Base-by-base conservation (phyloP, 2,113 vertebrate genomes). In the Amazona vittata region DNA sequence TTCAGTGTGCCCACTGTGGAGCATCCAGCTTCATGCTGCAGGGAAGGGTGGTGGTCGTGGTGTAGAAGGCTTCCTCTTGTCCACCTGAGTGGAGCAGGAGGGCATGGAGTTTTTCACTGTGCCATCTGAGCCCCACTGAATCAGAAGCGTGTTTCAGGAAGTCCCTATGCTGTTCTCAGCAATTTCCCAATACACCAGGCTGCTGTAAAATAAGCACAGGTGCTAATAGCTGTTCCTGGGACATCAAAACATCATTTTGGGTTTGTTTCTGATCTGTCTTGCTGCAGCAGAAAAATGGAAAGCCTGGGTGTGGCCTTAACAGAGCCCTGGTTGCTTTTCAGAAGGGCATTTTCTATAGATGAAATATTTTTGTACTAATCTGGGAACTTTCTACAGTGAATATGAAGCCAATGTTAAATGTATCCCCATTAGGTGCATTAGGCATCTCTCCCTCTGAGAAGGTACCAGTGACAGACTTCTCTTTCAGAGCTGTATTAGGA, bases 301-400 rank as follows among this genome's bases (percentile, higher is more conserved):
- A 96, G 89, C 94, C 95, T 94, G 88, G 83, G 88, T 96, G 96
- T 96, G 96, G 97, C 97, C 97, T 97, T 97, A 97, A 96, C 96
- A 93, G 95, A 97, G 96, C 97, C 96, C 97, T 96, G 92, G 89
- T 95, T 95, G 91, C 95, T 95, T 95, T 97, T 97, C 95, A 97
- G 97, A 97, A 97, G 97, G 97, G 97, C 96, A 95, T 97, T 97
- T 97, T 97, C 93, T 97, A 97, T 94, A 97, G 93, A 97, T 89
- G n/a, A 96, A 95, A 96, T 97, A 97, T 97, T 97, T 97, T 97
- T 97, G 93, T 95, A 97, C 94, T 96, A 92, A 96, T 97, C 93
- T 92, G 94, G 86, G 85, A 94, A 95, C 95, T 96, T 97, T 97
- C 95, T 97, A 94, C 93, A 80, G 84, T 82, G 83, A 96, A 37